These are phyloP conservation scores for Pterocles burchelli DNA, from an alignment of 2,113 vertebrate species.

Conservation along the genomic window DNA sequence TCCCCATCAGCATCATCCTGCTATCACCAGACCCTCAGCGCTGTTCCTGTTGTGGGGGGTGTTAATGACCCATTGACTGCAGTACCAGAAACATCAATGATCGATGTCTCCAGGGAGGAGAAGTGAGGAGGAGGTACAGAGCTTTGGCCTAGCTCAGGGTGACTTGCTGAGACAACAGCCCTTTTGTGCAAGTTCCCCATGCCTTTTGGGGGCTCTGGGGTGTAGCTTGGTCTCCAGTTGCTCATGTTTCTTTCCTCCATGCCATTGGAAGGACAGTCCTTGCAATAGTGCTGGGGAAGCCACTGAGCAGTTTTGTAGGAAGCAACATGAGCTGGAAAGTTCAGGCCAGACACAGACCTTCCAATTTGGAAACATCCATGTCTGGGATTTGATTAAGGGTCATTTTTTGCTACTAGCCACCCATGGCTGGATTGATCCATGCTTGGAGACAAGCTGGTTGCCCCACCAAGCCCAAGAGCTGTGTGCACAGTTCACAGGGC, in stretches of 20 bases:
- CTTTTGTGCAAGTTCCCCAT: background rate
- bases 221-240: background rate
- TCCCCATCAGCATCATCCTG: background rate
- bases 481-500: background rate
- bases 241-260: rapidly evolving
- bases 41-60: rapidly evolving
- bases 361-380: background rate
- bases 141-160: background rate
- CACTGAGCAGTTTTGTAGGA: background rate
- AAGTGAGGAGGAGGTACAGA: background rate
- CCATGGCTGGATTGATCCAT: background rate
- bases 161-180: background rate
- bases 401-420: background rate
- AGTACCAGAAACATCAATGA: background rate
- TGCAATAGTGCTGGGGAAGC: background rate
- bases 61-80: background rate
- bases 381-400: background rate
- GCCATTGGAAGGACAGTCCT: rapidly evolving
- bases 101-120: background rate
- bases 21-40: background rate
- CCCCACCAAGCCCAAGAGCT: background rate
- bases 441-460: background rate
- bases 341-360: background rate
- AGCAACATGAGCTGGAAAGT: background rate
- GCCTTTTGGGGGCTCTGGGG: background rate